Evolutionary conservation across 2,888 invertebrate genomes (phyloP), one percentile per base, ranked within the genome.

Genomic region (Spicauda simplicius): DNA sequence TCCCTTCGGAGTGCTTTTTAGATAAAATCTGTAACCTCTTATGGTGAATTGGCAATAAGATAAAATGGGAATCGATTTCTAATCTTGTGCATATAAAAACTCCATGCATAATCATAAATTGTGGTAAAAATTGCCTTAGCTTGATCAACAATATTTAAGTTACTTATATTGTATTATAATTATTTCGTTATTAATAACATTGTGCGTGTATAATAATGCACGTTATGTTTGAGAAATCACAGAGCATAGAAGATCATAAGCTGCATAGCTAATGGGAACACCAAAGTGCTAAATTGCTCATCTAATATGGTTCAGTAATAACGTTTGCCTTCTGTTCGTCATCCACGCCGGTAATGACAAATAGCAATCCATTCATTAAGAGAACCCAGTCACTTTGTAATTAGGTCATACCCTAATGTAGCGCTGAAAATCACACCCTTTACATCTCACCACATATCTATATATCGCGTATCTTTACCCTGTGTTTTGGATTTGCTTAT

Each of bases 21-120:
- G 73, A 73, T 73, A 75, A 73, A 74, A 73, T 75, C 82, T 79
- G 74, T 77, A 69, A 70, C 80, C 79, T 80, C 81, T 74, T 82
- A 82, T 80, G 82, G 82, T 79, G 76, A 79, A 81, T 85, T 88
- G 87, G 84, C 87, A 90, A 88, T 88, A 87, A 85, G 79, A 79
- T 76, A 70, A 83, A 85, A 86, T 85, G 83, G 80, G 84, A 83
- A 77, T 81, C 74, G 78, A 82, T 79, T 80, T 78, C 81, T 84
- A 86, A 82, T 83, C 77, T 76, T 76, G 74, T 74, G 12, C 7
- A 6, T 41, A 1, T 41, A 20, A 19, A 14, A 57, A 7, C 33
- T 8, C 33, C 33, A 33, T 25, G 25, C 25, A 25, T 25, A 25
- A 25, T 25, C 25, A 25, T 25, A 25, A 25, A 25, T 25, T 25